Conservation (phyloP, 2,797 vertebrate species). For the Gephyroberyx darwinii region DNA sequence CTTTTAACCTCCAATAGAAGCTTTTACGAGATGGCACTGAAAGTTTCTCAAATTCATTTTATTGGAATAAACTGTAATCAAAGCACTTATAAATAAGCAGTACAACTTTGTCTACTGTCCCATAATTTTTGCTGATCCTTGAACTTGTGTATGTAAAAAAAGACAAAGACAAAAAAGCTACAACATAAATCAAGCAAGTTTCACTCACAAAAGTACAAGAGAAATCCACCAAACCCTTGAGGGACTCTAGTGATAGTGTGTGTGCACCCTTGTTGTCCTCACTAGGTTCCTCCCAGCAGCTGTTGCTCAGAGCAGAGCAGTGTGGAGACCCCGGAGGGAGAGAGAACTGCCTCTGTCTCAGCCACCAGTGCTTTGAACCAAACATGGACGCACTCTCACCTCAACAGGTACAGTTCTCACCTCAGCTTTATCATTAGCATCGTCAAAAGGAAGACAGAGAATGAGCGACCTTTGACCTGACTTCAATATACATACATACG, state of each 20-base stretch:
- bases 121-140: not conserved
- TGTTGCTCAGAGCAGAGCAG: conserved; percentile 33
- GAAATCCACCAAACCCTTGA: too few species aligned
- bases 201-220: too few species aligned
- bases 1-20: not conserved
- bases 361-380: conserved; percentile 22
- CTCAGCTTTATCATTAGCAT: not conserved
- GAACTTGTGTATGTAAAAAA: not conserved
- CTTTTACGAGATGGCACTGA: not conserved
- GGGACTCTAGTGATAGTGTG: not conserved
- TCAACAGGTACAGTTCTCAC: conserved; percentile 58
- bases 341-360: conserved; percentile 27
- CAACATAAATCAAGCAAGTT: too few species aligned
- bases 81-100: not conserved
- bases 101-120: not conserved
- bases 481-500: too few species aligned
- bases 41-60: not conserved
- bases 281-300: conserved; percentile 51
- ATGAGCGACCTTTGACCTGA: too few species aligned
- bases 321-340: conserved; percentile 28
- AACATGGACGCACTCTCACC: conserved; percentile 18
- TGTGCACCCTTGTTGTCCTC: conserved; percentile 17
- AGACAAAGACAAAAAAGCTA: too few species aligned
- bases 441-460: too few species aligned
- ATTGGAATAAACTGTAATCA: not conserved